A percentile compares a stretch with the other conserved stretches of the same genome.
Evolutionary conservation across 2,888 invertebrate genomes (phyloP).

Genomic region (Crioceris asparagi): DNA sequence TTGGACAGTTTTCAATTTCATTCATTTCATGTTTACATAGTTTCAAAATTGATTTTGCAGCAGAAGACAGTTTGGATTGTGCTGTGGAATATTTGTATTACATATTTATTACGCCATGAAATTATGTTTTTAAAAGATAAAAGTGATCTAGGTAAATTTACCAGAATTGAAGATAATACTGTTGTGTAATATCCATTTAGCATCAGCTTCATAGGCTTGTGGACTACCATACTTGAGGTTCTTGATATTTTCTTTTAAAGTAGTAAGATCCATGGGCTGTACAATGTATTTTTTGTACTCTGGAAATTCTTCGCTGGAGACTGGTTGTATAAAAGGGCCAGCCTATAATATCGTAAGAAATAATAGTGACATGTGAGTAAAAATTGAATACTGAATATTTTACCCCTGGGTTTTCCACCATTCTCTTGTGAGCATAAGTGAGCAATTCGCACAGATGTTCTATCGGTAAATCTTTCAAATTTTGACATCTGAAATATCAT

Average conservation of each 20-base stretch:
- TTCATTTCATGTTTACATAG: slow-evolving; percentile 79
- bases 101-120: slow-evolving; percentile 9
- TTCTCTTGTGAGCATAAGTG: slow-evolving; percentile 66
- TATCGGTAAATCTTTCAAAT: slow-evolving; percentile 61
- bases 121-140: slow-evolving; percentile 3
- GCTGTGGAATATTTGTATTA: slow-evolving; percentile 42
- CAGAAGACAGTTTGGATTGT: slow-evolving; percentile 64
- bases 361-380: background rate
- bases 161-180: slow-evolving; percentile 83
- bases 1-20: slow-evolving; percentile 88
- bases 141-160: slow-evolving; percentile 33
- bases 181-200: slow-evolving; percentile 91
- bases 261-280: slow-evolving; percentile 75
- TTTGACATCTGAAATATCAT: slow-evolving; percentile 38
- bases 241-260: slow-evolving; percentile 65
- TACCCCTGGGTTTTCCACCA: slow-evolving; percentile 75
- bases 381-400: slow-evolving; percentile 20
- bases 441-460: slow-evolving; percentile 70
- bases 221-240: slow-evolving; percentile 72
- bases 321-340: slow-evolving; percentile 68
- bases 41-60: slow-evolving; percentile 70
- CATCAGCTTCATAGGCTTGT: slow-evolving; percentile 80
- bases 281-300: slow-evolving; percentile 74
- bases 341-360: slow-evolving; percentile 44
- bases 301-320: slow-evolving; percentile 58